Conservation (phyloP, 2,888 invertebrate genomes). For the Eurytoma adleriae region DNA sequence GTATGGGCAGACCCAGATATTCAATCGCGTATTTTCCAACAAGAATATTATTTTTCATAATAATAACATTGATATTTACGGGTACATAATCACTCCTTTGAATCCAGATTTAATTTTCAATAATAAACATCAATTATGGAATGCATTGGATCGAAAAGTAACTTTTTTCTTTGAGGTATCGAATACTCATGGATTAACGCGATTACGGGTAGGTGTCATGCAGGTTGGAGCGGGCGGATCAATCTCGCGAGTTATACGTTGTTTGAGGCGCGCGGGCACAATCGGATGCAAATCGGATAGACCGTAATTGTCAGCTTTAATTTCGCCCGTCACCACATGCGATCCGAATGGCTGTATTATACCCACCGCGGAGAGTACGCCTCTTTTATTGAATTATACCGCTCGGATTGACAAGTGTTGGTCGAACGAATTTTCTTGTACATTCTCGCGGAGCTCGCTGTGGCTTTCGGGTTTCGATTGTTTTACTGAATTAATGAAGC, state of each 20-base stretch:
- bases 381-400: conserved; percentile 30
- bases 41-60: too few relatives aligned
- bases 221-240: neutral
- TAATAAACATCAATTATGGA: too few relatives aligned
- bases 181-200: neutral
- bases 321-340: neutral
- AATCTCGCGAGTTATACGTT: neutral
- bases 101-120: too few relatives aligned
- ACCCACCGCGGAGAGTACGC: neutral
- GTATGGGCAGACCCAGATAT: too few relatives aligned
- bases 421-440: conserved; percentile 1
- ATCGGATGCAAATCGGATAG: conserved; percentile 3
- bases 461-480: neutral
- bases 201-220: neutral
- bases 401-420: conserved; percentile 10
- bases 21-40: too few relatives aligned
- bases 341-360: neutral
- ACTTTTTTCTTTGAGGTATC: too few relatives aligned
- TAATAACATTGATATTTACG: too few relatives aligned
- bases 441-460: neutral
- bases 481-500: neutral
- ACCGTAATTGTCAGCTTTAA: conserved; percentile 10
- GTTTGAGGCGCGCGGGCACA: neutral
- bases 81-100: too few relatives aligned
- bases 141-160: too few relatives aligned